phyloP scores from a whole-genome alignment of 37 sponge, comb jelly and placozoan species.

The Oscarella lobularis region DNA sequence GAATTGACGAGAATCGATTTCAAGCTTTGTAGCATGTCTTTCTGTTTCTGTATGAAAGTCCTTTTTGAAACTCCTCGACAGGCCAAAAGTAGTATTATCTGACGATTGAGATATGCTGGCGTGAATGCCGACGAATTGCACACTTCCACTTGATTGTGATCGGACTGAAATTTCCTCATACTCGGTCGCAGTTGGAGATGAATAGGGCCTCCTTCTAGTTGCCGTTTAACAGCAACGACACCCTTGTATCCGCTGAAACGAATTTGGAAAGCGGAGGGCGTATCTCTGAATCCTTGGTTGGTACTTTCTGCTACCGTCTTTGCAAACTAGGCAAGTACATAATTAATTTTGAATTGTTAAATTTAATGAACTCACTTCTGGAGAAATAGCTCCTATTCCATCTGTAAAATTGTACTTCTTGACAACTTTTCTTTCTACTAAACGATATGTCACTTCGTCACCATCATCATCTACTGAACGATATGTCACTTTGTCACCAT shows the following conservation, averaged over 20 bases:
- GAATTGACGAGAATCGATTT: background rate
- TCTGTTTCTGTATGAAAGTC: slow-evolving; percentile 15
- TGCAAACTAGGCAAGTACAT: slow-evolving; percentile 7
- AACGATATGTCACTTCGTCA: no score
- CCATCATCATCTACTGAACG: no score
- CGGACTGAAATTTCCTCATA: slow-evolving; percentile 25
- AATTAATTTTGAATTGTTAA: no score
- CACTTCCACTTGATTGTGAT: slow-evolving; percentile 17
- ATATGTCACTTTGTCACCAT: no score
- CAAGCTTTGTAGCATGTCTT: background rate
- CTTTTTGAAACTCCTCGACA: slow-evolving; percentile 17
- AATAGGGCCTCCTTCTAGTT: background rate
- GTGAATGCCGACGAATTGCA: slow-evolving; percentile 12
- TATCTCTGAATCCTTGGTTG: no score
- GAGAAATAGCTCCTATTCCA: slow-evolving; percentile 23
- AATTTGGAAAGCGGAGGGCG: slow-evolving; percentile 21
- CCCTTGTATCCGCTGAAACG: slow-evolving; percentile 27
- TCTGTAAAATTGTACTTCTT: slow-evolving; percentile 21
- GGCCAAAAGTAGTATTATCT: slow-evolving; percentile 16
- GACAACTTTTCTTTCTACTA: slow-evolving; percentile 3
- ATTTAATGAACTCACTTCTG: background rate
- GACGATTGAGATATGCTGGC: slow-evolving; percentile 18
- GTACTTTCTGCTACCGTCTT: no score
- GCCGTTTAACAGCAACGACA: slow-evolving; percentile 19
- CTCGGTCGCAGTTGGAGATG: slow-evolving; percentile 19